phyloP scores from a whole-genome alignment of 2,113 vertebrate genomes.

The Eulacestoma nigropectus region DNA sequence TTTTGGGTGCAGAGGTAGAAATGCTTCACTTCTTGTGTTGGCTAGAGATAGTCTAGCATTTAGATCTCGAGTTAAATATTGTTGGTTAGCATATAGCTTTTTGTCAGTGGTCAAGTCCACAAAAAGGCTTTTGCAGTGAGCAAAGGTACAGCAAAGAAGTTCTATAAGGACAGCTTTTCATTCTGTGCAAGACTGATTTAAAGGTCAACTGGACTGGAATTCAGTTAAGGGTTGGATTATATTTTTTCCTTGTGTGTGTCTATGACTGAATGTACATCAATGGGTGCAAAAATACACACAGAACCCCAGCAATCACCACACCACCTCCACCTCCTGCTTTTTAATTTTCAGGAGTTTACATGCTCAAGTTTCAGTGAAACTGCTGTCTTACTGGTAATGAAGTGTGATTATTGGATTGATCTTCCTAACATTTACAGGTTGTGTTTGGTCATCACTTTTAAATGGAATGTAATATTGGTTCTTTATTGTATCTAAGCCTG shows the following conservation, averaged over 20 bases:
- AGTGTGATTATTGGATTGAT: background rate
- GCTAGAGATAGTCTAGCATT: conserved; percentile 81
- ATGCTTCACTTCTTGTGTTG: conserved; percentile 75
- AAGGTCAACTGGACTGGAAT: conserved; percentile 66
- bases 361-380: background rate
- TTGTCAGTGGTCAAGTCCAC: conserved; percentile 75
- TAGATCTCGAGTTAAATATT: conserved; percentile 45
- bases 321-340: accelerated
- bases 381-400: background rate
- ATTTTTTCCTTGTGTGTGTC: background rate
- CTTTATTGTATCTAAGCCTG: background rate
- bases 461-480: background rate
- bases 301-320: background rate
- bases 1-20: conserved; percentile 95
- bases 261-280: background rate
- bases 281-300: background rate
- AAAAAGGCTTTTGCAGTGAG: conserved; percentile 44
- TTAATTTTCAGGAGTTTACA: background rate
- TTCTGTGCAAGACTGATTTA: conserved; percentile 30
- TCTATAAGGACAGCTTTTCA: conserved; percentile 6
- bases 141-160: conserved; percentile 29
- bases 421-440: background rate
- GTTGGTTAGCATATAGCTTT: conserved; percentile 37
- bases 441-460: background rate
- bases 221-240: background rate